Conservation (phyloP, 2,113 vertebrate genomes). For the Carettochelys insculpta region DNA sequence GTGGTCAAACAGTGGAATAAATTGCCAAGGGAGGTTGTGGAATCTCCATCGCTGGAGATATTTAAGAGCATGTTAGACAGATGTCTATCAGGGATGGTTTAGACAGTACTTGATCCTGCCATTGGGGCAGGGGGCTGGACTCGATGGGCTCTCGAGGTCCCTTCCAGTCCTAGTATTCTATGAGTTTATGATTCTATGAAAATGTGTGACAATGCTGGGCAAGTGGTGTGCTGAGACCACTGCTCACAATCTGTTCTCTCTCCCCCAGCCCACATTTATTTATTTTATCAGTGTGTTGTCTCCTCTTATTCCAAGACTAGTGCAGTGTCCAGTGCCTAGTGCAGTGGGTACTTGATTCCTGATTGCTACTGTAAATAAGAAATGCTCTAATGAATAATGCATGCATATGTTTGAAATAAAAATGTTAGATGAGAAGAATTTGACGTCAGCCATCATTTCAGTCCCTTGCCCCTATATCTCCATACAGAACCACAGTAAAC, state of each 20-base stretch:
- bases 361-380: background rate
- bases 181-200: no score
- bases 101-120: no score
- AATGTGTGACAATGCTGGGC: no score
- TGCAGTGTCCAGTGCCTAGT: background rate
- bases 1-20: no score
- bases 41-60: no score
- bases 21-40: no score
- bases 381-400: background rate
- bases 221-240: background rate
- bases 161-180: no score
- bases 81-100: no score
- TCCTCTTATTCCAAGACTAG: background rate
- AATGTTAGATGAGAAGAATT: background rate
- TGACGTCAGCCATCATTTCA: background rate
- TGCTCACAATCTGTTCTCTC: background rate
- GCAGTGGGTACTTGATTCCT: background rate
- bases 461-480: background rate
- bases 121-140: no score
- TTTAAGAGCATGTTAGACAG: no score
- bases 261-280: background rate
- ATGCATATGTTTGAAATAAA: background rate
- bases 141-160: no score
- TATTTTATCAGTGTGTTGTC: background rate
- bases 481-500: background rate